phyloP scores from a whole-genome alignment of 2,113 vertebrate genomes.

The Syngnathus scovelli region DNA sequence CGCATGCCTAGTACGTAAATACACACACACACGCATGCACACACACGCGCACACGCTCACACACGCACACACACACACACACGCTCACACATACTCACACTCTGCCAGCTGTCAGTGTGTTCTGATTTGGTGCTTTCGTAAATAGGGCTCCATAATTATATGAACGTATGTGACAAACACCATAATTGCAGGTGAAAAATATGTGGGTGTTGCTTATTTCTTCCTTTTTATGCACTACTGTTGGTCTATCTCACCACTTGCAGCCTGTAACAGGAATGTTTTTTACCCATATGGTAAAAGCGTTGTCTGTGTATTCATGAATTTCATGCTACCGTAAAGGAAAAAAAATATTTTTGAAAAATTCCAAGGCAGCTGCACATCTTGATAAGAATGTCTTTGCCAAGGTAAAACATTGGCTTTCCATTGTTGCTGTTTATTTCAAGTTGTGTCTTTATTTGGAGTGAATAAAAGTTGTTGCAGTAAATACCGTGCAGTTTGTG shows the following conservation, averaged over 20 bases:
- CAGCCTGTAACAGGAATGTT: slow-evolving; percentile 27
- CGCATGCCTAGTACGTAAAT: too few species aligned
- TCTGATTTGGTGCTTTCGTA: slow-evolving; percentile 46
- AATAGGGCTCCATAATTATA: slow-evolving; percentile 46
- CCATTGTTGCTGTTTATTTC: too few species aligned
- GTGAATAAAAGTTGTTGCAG: too few species aligned
- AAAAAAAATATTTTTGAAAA: neutral
- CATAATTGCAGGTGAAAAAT: slow-evolving; percentile 54
- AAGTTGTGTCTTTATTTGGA: too few species aligned
- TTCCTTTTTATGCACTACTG: slow-evolving; percentile 25
- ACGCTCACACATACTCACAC: slow-evolving; percentile 13
- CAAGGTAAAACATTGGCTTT: too few species aligned
- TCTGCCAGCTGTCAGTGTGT: slow-evolving; percentile 43
- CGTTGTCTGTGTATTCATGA: neutral
- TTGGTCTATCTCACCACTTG: slow-evolving; percentile 9
- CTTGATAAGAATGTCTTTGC: neutral
- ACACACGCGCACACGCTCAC: too few species aligned
- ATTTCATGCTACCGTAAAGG: neutral
- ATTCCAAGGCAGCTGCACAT: neutral
- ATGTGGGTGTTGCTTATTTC: slow-evolving; percentile 40
- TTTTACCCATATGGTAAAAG: neutral
- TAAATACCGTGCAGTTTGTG: too few species aligned
- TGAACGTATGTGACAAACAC: slow-evolving; percentile 50
- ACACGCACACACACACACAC: slow-evolving; percentile 11
- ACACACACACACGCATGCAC: too few species aligned